These are phyloP conservation scores for Limenitis camilla DNA, from an alignment of 2,888 invertebrate genomes.

Conservation along the genomic window DNA sequence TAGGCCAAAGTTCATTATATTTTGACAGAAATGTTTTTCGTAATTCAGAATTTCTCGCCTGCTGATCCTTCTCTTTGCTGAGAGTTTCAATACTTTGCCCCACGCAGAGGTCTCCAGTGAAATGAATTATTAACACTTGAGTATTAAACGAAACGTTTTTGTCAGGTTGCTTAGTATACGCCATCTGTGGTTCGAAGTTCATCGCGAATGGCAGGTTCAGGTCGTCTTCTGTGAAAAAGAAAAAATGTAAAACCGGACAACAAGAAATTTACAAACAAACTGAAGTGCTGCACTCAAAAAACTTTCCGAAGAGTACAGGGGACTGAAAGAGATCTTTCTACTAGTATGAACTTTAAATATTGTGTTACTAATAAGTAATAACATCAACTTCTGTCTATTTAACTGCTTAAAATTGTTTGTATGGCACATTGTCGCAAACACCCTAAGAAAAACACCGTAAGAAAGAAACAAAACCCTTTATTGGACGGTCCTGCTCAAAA, in stretches of 20 bases:
- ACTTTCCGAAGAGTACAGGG: too few species aligned
- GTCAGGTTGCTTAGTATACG: constrained; percentile 55
- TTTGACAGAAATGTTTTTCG: constrained; percentile 71
- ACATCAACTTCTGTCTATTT: too few species aligned
- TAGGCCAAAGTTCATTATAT: constrained; percentile 67
- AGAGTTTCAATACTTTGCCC: constrained; percentile 75
- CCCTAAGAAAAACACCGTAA: too few species aligned
- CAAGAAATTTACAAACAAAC: too few species aligned
- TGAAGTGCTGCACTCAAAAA: too few species aligned
- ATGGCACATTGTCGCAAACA: too few species aligned
- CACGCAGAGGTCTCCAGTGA: constrained; percentile 73
- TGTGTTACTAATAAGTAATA: too few species aligned
- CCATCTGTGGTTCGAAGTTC: constrained; percentile 48
- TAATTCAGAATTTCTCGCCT: constrained; percentile 77
- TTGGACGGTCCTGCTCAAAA: too few species aligned
- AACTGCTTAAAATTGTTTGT: too few species aligned
- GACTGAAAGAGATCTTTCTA: too few species aligned
- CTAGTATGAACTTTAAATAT: too few species aligned
- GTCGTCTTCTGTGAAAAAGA: constrained; percentile 40
- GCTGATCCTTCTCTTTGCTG: constrained; percentile 78
- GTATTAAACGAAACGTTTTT: constrained; percentile 69
- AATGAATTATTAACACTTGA: constrained; percentile 77
- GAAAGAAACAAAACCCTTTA: too few species aligned
- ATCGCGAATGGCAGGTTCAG: constrained; percentile 44
- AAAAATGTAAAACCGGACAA: neutral